These are phyloP conservation scores for Ophion costatus DNA, from an alignment of 2,888 invertebrate genomes.

Conservation along the genomic window DNA sequence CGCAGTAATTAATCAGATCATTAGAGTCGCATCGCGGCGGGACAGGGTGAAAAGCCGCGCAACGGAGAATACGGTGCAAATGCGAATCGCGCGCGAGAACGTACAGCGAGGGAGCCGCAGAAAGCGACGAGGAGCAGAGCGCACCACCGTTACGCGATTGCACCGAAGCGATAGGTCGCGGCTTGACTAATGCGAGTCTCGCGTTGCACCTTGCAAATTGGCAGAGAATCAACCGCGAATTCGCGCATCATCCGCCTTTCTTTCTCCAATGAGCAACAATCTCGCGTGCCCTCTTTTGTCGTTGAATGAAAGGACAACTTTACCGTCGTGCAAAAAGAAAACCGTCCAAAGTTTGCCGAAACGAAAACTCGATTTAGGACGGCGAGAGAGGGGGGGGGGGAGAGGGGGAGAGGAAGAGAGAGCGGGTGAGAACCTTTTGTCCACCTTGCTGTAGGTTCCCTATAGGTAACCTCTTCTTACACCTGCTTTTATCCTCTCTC, in stretches of 20 bases:
- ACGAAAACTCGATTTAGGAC: constrained; percentile 48
- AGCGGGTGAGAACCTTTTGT: constrained; percentile 58
- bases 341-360: constrained; percentile 20
- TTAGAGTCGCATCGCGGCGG: constrained; percentile 76
- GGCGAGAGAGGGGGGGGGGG: constrained; percentile 35
- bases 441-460: constrained; percentile 68
- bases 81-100: constrained; percentile 70
- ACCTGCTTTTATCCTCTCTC: constrained; percentile 24
- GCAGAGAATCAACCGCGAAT: constrained; percentile 65
- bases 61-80: constrained; percentile 29
- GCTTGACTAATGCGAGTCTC: constrained; percentile 82
- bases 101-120: constrained; percentile 49
- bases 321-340: background rate
- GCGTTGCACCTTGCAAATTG: constrained; percentile 83
- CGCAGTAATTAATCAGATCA: constrained; percentile 82
- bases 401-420: background rate
- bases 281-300: constrained; percentile 28
- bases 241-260: background rate
- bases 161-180: constrained; percentile 79
- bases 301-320: constrained; percentile 21
- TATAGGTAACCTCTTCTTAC: constrained; percentile 1
- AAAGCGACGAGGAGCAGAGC: constrained; percentile 76
- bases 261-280: constrained; percentile 43
- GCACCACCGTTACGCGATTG: constrained; percentile 80
- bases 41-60: constrained; percentile 7